Evolutionary conservation across 2,113 vertebrate species (phyloP), one percentile per base, ranked within the genome.

Genomic region (Oncorhynchus gorbuscha): DNA sequence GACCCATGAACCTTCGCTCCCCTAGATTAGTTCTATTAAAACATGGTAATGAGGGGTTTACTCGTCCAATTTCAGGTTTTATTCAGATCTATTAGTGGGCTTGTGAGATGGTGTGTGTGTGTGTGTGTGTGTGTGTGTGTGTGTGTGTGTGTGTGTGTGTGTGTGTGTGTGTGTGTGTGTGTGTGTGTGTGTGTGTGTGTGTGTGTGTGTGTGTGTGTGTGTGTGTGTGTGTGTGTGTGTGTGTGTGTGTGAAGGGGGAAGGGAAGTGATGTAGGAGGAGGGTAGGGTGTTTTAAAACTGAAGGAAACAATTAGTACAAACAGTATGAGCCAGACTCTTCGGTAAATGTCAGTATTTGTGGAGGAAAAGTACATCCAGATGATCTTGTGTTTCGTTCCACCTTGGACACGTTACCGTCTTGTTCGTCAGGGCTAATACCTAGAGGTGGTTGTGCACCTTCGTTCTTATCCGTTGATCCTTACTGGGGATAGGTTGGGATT

Each of bases 1-100:
- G 95, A 96, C 94, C 94, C 90, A 81, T 93, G 88, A 90, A 91
- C 94, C 92, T 82, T 65, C 48, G 80, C 72, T 84, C 94, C 94
- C 93, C 93, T 93, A 94, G 94, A 95, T 91, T 94, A 90, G 93
- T 95, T 94, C 94, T 94, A 94, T 95, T 94, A 95, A 96, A 96
- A 95, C 92, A 93, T 93, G 90, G 89, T 96, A 96, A 96, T 96
- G 94, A 96, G 94, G 94, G 93, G 92, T 96, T 95, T 95, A 95
- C 94, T 94, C 93, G 91, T 92, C 90, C 95, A 94, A 93, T 94
- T 94, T 93, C 90, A 93, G 93, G 89, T 96, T 97, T 96, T 95
- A 95, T 95, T 95, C 94, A 94, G 94, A 94, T 91, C 91, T 93
- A 90, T 96, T 94, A 94, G 92, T 87, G 85, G 92, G 85, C 69